Evolutionary conservation across 2,888 invertebrate genomes (phyloP).

Genomic region (Parochlus steinenii): DNA sequence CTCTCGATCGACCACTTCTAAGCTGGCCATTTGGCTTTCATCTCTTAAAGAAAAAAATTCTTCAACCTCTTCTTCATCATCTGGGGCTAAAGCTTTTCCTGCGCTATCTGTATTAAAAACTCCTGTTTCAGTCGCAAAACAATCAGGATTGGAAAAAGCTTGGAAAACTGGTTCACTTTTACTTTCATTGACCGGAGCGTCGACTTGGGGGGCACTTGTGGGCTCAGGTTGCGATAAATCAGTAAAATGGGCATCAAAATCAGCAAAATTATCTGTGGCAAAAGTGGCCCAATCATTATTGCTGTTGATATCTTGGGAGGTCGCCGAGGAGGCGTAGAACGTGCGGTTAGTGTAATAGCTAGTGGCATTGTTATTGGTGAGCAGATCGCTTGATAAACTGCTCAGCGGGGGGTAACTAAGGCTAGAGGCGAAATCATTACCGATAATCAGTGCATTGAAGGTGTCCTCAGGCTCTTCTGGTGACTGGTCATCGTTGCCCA

Average conservation of each 20-base stretch:
- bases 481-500: background rate
- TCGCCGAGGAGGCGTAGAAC: slow-evolving; percentile 7
- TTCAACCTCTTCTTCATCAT: slow-evolving; percentile 7
- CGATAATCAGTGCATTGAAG: background rate
- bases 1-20: too few species aligned
- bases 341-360: slow-evolving; percentile 2
- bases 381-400: slow-evolving; percentile 10
- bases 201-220: too few species aligned
- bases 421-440: too few species aligned
- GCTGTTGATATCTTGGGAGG: slow-evolving; percentile 7
- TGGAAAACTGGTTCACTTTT: too few species aligned
- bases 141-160: background rate
- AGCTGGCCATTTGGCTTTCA: slow-evolving; percentile 11
- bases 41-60: slow-evolving; percentile 10
- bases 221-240: slow-evolving; percentile 9
- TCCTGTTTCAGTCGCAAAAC: background rate
- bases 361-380: slow-evolving; percentile 9
- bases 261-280: slow-evolving; percentile 25
- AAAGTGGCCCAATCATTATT: slow-evolving; percentile 22
- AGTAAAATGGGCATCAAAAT: slow-evolving; percentile 28
- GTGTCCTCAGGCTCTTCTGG: slow-evolving; percentile 1
- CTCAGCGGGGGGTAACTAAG: too few species aligned
- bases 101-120: background rate
- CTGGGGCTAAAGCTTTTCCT: background rate
- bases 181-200: too few species aligned